A percentile compares a stretch with the other conserved stretches of the same genome.
These are phyloP conservation scores for Lepus timidus DNA, from an alignment of 2,113 vertebrate species.

Conservation along the genomic window DNA sequence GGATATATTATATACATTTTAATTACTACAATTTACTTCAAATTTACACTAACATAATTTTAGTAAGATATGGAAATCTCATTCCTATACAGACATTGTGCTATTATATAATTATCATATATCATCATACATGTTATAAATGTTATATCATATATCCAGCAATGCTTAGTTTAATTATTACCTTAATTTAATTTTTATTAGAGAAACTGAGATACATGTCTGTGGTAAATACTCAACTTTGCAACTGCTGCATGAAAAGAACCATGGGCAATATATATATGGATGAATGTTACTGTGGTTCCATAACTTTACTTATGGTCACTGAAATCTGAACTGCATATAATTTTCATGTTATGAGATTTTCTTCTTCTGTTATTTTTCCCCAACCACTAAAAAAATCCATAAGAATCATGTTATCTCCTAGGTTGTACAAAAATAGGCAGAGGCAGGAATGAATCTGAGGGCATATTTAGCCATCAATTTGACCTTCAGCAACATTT, in stretches of 20 bases:
- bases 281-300: neutral
- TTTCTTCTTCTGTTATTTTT: neutral
- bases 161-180: neutral
- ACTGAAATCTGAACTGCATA: neutral
- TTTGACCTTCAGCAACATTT: neutral
- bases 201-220: neutral
- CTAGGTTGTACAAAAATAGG: neutral
- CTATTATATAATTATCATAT: neutral
- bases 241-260: neutral
- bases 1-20: neutral
- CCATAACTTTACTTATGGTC: conserved; percentile 16
- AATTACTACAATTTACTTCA: neutral
- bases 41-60: neutral
- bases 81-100: neutral
- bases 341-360: neutral
- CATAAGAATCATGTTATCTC: neutral
- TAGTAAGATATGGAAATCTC: neutral
- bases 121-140: neutral
- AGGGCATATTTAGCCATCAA: neutral
- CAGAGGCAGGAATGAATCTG: neutral
- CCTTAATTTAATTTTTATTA: neutral
- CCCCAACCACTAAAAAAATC: neutral
- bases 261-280: neutral
- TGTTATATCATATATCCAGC: neutral
- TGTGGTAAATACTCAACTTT: neutral